Conservation (phyloP, 2,113 vertebrate genomes). For the Hemibagrus wyckioides region DNA sequence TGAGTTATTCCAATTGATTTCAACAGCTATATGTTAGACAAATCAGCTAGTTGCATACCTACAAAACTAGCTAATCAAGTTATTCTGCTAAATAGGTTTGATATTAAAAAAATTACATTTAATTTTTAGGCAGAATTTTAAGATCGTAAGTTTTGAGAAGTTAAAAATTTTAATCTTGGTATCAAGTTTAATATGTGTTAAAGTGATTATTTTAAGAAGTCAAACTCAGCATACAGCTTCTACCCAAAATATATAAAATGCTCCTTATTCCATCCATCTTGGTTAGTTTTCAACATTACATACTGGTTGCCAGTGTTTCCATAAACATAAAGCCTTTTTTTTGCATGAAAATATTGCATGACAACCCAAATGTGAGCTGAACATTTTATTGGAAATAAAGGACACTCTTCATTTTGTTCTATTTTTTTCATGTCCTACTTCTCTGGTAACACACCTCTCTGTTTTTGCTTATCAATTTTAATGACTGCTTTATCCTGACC, state of each 20-base stretch:
- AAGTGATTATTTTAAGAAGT: not conserved
- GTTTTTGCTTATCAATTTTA: slow-evolving; percentile 22
- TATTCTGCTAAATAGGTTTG: too few relatives aligned
- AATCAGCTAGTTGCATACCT: not conserved
- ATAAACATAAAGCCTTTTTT: not conserved
- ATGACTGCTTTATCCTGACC: slow-evolving; percentile 31
- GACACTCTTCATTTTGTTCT: not conserved
- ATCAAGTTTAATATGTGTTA: not conserved
- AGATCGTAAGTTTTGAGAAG: not conserved
- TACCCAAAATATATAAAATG: not conserved
- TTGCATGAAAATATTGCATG: not conserved
- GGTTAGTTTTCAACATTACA: not conserved
- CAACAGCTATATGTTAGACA: not conserved
- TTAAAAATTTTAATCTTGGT: too few relatives aligned
- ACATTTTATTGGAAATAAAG: not conserved
- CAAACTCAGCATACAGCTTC: not conserved
- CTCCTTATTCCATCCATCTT: not conserved
- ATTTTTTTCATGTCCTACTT: not conserved
- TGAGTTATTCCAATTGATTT: not conserved
- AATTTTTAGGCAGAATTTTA: too few relatives aligned
- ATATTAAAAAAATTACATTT: too few relatives aligned
- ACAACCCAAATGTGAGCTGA: not conserved
- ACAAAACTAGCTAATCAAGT: not conserved
- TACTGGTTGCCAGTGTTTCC: not conserved
- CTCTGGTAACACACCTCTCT: not conserved